Evolutionary conservation across 2,797 vertebrate genomes (phyloP), one percentile per base, ranked within the genome.

Genomic region (Mormyrus hasselquistii): DNA sequence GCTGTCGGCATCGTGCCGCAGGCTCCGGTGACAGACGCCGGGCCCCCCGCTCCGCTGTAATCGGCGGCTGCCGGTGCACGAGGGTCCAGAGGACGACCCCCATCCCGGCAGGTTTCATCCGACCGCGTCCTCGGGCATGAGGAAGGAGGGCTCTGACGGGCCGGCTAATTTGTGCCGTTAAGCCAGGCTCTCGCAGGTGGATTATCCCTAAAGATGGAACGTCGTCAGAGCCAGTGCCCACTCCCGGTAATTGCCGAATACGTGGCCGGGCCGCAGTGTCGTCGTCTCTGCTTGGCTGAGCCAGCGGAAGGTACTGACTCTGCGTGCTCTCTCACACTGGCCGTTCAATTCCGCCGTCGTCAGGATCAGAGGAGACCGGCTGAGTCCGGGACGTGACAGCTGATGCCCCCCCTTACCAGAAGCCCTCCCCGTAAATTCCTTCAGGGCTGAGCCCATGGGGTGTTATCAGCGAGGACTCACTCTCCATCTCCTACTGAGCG

Each of bases 311-410:
- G 4, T 29, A 49, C 22, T 49, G 49, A 29, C 83, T 41, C 25
- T 62, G 59, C 22, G 8, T 6, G 25, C 25, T 19, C 59, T 25
- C n/a, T 73, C 47, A 34, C 19, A 86, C 83, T 14, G 50, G n/a
- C 50, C n/a, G 1, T 38, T 82, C 65, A 52, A 62, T 65, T 69
- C 57, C 44, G 25, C 44, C 8, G 38, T 89, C 25, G 2, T 22
- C 6, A 2, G 79, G 29, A 50, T 65, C 52, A 49, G 82, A 47
- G 14, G 73, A 53, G 62, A 34, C 84, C 62, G 69, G 69, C 65
- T 57, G 89, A 57, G 86, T 83, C 53, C 25, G 2, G 73, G 69
- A 89, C 62, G 49, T 49, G 69, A 82, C 86, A 82, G 38, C 22
- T 44, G 59, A 25, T 62, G 5, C 16, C 53, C 53, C 49, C 49